These are phyloP conservation scores for Eupeodes latifasciatus DNA, from an alignment of 2,888 invertebrate genomes.

Conservation along the genomic window DNA sequence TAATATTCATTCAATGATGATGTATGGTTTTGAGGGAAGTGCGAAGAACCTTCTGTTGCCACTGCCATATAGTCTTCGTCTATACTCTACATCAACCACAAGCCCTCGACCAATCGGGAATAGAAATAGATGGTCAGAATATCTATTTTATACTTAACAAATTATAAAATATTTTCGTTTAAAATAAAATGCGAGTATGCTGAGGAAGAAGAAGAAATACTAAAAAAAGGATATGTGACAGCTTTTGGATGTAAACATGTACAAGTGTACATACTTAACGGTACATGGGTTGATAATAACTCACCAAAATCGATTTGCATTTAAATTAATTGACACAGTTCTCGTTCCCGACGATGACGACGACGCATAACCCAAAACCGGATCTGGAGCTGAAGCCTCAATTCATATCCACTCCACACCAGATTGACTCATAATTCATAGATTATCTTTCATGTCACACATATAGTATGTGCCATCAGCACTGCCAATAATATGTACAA, in stretches of 20 bases:
- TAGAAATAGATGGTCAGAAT: constrained; percentile 20
- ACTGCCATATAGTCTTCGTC: too few relatives aligned
- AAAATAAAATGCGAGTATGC: background rate
- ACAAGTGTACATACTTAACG: constrained; percentile 1
- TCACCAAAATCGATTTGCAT: constrained; percentile 67
- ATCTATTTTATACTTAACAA: constrained; percentile 30
- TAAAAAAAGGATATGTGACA: constrained; percentile 35
- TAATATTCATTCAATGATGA: constrained; percentile 25
- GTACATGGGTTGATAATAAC: constrained; percentile 56
- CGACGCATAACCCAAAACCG: too few relatives aligned
- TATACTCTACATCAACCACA: too few relatives aligned
- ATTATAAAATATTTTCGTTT: constrained; percentile 5
- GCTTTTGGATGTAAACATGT: background rate
- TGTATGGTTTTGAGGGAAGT: background rate
- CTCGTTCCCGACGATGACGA: constrained; percentile 7
- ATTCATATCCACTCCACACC: constrained; percentile 1
- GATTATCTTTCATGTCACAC: constrained; percentile 50
- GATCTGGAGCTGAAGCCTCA: constrained; percentile 21
- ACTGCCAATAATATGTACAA: background rate
- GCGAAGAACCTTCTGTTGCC: background rate
- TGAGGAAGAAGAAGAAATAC: background rate
- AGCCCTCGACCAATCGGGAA: background rate
- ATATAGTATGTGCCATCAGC: constrained; percentile 3
- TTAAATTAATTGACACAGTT: constrained; percentile 70
- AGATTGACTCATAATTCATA: constrained; percentile 67